A percentile compares a stretch with the other conserved stretches of the same genome.
Evolutionary conservation across 53 echinoderm and acorn worm species (phyloP).

Genomic region (Holothuria leucospilota): DNA sequence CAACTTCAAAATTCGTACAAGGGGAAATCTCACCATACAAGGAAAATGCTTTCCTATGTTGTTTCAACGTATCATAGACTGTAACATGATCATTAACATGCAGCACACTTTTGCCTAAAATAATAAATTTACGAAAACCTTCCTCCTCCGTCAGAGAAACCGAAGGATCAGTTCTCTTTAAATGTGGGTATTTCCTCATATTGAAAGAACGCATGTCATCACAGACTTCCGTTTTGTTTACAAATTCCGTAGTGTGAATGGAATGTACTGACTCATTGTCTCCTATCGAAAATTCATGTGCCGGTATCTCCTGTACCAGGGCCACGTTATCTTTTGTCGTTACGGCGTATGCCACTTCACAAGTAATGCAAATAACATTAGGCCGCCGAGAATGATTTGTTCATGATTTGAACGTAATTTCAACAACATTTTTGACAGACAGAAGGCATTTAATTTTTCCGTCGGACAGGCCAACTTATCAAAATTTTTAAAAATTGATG

Average conservation of each 20-base stretch:
- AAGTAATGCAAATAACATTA: too few relatives aligned
- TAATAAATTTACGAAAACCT: constrained; percentile 3
- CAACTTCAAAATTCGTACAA: constrained; percentile 17
- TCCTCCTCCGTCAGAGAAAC: not conserved
- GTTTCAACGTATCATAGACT: not conserved
- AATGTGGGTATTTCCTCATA: constrained; percentile 27
- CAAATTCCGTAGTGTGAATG: too few relatives aligned
- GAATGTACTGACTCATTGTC: too few relatives aligned
- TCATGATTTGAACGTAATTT: not conserved
- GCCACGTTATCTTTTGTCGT: not conserved
- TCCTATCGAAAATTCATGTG: too few relatives aligned
- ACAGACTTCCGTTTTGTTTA: not conserved
- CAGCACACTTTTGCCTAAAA: constrained; percentile 5
- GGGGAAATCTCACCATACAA: constrained; percentile 52
- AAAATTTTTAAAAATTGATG: not conserved
- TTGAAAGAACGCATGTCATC: not conserved
- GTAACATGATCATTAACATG: not conserved
- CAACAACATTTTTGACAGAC: not conserved
- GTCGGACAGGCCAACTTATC: not conserved
- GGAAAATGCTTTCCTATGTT: constrained; percentile 30
- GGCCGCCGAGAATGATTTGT: not conserved
- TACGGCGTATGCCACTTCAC: too few relatives aligned
- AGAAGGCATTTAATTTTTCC: too few relatives aligned
- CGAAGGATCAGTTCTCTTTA: constrained; percentile 12
- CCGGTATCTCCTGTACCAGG: too few relatives aligned